Conservation (phyloP, 2,797 vertebrate genomes). For the Propithecus perrieri region DNA sequence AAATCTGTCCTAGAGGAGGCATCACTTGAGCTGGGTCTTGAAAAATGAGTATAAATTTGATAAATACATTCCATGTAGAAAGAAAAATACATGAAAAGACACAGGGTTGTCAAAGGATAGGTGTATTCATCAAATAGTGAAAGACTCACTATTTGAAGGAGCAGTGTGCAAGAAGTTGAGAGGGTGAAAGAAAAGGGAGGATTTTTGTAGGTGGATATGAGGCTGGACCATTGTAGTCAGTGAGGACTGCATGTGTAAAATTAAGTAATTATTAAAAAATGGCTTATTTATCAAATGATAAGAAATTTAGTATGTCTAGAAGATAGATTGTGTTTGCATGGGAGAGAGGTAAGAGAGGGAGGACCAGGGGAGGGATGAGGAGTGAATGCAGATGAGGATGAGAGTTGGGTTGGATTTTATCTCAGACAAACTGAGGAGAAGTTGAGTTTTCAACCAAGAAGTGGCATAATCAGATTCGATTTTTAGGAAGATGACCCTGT, state of each 20-base stretch:
- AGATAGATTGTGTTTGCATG: neutral
- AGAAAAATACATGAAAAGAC: neutral
- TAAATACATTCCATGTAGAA: neutral
- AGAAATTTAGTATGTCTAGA: neutral
- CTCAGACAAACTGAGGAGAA: neutral
- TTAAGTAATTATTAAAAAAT: neutral
- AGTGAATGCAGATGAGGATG: neutral
- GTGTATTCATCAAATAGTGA: neutral
- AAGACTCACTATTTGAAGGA: neutral
- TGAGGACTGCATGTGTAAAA: neutral
- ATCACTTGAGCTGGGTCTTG: neutral
- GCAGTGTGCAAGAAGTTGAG: neutral
- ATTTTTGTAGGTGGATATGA: neutral
- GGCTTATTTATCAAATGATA: neutral
- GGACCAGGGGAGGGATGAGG: neutral
- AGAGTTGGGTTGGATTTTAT: neutral
- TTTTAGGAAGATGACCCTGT: neutral
- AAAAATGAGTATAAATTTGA: neutral
- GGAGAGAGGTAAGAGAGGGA: neutral
- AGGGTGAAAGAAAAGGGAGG: neutral
- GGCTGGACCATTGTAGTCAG: neutral
- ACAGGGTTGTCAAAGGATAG: neutral
- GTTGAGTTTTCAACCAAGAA: neutral
- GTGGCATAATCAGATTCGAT: neutral
- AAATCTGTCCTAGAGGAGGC: neutral